Base-by-base conservation (phyloP, 2,113 vertebrate species). In the Propithecus coquereli region DNA sequence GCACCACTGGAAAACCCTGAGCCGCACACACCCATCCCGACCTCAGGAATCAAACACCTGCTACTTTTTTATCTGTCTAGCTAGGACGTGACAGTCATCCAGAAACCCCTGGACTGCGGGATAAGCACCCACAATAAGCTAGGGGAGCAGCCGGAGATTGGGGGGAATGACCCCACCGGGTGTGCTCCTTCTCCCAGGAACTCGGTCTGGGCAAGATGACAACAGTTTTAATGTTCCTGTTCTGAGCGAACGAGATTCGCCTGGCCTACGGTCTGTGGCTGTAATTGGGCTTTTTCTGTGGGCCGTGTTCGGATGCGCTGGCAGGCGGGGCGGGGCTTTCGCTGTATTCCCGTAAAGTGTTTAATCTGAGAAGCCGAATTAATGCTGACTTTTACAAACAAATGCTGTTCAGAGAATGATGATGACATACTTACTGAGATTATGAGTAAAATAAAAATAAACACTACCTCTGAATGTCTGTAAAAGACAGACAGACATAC, bases 321-420 rank as follows among this genome's bases (percentile, higher is more conserved):
- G 27, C 17, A n/a, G 61, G 57, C 8, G 0, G 17, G 50, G 17
- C 8, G 5, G 30, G 34, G 65, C 30, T 57, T 63, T 89, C 74
- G 65, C 50, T n/a, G 2, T 20, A 50, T 70, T 80, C 74, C 54
- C 30, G 6, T 40, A 30, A 87, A 80, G 71, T 94, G 92, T 88
- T 95, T 73, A 74, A 90, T 73, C 92, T 95, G 65, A 91, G 80
- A 93, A 93, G 91, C 52, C 97, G 98, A 98, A 97, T 97, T 97
- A 97, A 43, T 76, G 93, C 70, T 92, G 94, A 73, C 74, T 96
- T 98, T 97, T 95, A 90, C 73, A 96, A 97, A 97, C 34, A 97
- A 84, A 84, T n/a, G 12, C 14, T 18, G 1, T 89, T 85, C 87
- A 57, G 79, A 96, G 74, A 97, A 98, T 40, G 40, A 45, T 50